These are phyloP conservation scores for Mus pahari DNA, from an alignment of 2,113 vertebrate species.

Conservation along the genomic window DNA sequence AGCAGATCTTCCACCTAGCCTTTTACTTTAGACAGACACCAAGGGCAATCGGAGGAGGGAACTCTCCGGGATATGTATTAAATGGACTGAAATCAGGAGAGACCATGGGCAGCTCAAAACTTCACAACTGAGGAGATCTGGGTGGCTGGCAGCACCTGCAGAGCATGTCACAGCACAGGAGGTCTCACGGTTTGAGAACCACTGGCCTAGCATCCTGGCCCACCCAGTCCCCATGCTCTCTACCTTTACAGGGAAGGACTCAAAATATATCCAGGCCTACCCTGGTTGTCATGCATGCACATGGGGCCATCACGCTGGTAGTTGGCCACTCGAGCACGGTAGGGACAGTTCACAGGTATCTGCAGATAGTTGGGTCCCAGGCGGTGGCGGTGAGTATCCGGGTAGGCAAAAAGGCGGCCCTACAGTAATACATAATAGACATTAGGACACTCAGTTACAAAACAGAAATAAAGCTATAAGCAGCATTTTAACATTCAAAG, in stretches of 20 bases:
- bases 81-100: neutral
- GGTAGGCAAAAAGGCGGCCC: slow-evolving; percentile 97
- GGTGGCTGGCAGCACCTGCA: rapidly evolving
- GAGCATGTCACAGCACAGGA: too few relatives aligned
- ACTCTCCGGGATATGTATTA: neutral
- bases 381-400: slow-evolving; percentile 96
- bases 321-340: slow-evolving; percentile 91
- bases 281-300: slow-evolving; percentile 95
- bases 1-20: neutral
- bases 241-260: rapidly evolving
- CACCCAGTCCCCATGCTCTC: neutral
- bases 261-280: slow-evolving; percentile 78
- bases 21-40: neutral
- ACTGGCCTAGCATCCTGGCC: neutral
- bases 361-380: slow-evolving; percentile 97
- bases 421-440: slow-evolving; percentile 69
- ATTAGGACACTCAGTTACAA: neutral
- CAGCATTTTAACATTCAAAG: too few relatives aligned
- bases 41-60: neutral
- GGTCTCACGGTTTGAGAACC: rapidly evolving
- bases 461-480: neutral
- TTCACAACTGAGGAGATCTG: neutral
- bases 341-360: slow-evolving; percentile 97
- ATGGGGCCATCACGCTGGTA: slow-evolving; percentile 98
- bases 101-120: neutral